Evolutionary conservation across 1,140 invertebrate species (phyloP).

Genomic region (Drosophila albomicans): DNA sequence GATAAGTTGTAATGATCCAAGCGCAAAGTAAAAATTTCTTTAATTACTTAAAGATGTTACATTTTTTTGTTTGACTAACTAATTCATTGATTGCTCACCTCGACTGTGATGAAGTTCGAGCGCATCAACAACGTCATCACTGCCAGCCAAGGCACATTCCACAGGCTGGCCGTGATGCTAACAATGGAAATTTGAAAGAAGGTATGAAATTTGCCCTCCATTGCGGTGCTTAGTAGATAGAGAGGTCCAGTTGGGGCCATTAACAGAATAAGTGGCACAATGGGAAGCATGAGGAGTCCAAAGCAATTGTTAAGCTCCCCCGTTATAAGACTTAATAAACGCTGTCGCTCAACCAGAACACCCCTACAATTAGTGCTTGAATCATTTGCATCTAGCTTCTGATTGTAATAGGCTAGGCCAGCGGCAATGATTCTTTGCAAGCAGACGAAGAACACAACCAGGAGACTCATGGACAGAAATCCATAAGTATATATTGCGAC

Average conservation of each 20-base stretch:
- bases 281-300: constrained; percentile 56
- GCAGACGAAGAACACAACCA: constrained; percentile 69
- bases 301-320: constrained; percentile 59
- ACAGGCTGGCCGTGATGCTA: constrained; percentile 30
- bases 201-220: constrained; percentile 54
- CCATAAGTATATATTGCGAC: constrained; percentile 50
- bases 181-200: neutral
- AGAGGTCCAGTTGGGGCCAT: constrained; percentile 57
- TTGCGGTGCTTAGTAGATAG: constrained; percentile 57
- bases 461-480: constrained; percentile 48
- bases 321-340: constrained; percentile 28
- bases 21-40: no score
- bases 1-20: no score
- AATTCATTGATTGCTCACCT: constrained; percentile 49
- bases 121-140: constrained; percentile 58
- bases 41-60: no score
- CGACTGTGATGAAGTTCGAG: constrained; percentile 52
- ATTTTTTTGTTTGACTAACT: no score
- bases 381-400: constrained; percentile 4
- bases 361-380: neutral
- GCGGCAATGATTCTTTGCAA: constrained; percentile 58
- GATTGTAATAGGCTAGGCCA: constrained; percentile 44
- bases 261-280: constrained; percentile 57
- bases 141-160: constrained; percentile 58
- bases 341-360: constrained; percentile 33